A percentile compares a stretch with the other conserved stretches of the same genome.
Evolutionary conservation across 1,140 invertebrate genomes (phyloP).

Genomic region (Penaeus indicus): DNA sequence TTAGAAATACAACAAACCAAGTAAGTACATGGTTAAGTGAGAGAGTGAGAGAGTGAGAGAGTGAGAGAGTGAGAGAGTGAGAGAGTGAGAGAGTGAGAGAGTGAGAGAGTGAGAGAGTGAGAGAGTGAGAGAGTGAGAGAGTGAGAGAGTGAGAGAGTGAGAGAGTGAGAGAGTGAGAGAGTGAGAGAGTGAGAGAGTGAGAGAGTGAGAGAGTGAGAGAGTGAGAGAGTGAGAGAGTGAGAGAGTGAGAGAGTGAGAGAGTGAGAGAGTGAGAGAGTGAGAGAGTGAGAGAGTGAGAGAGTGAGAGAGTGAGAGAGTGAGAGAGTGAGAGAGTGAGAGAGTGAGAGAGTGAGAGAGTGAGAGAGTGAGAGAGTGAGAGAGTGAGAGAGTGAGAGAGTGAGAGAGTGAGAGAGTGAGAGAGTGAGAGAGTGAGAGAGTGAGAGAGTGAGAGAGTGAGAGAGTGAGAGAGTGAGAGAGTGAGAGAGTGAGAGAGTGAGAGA

Average conservation of each 20-base stretch:
- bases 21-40: neutral
- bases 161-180: neutral
- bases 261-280: too few species aligned
- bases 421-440: too few species aligned
- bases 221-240: neutral
- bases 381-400: too few species aligned
- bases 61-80: neutral
- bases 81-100: neutral
- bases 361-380: neutral
- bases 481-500: too few species aligned
- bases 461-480: too few species aligned
- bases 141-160: too few species aligned
- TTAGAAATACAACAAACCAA: too few species aligned
- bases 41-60: neutral
- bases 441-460: too few species aligned
- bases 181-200: neutral
- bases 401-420: too few species aligned
- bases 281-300: too few species aligned
- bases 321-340: neutral
- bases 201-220: neutral
- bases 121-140: neutral
- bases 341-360: neutral
- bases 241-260: too few species aligned
- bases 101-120: neutral
- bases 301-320: too few species aligned